These are phyloP conservation scores for Cisticola juncidis DNA, from an alignment of 2,113 vertebrate species.

Conservation along the genomic window DNA sequence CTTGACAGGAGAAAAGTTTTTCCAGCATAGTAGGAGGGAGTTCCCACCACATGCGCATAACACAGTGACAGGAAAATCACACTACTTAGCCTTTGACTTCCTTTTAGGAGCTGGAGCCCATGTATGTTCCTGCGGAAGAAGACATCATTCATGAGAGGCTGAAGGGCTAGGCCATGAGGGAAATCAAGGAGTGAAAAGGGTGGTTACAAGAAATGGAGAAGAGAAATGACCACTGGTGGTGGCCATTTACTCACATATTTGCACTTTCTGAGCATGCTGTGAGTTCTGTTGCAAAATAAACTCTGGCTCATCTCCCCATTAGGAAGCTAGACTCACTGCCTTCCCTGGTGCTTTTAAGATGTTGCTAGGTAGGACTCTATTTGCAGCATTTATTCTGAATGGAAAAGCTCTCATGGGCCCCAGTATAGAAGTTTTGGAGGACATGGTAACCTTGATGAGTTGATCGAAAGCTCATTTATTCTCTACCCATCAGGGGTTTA, in stretches of 20 bases:
- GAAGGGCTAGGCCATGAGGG: not conserved
- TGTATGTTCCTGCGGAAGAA: not conserved
- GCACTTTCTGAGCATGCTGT: not conserved
- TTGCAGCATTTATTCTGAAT: not conserved
- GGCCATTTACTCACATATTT: not conserved
- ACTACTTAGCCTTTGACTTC: not conserved
- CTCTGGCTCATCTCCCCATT: not conserved
- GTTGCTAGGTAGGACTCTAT: not conserved
- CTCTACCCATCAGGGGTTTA: not conserved
- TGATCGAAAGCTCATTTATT: constrained; percentile 25
- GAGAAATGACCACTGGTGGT: not conserved
- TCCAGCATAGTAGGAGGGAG: not conserved
- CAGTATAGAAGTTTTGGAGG: not conserved
- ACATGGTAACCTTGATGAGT: not conserved
- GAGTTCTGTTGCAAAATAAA: not conserved
- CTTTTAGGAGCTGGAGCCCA: not conserved
- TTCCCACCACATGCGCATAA: not conserved
- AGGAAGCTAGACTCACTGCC: not conserved
- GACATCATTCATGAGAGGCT: not conserved
- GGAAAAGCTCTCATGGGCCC: not conserved
- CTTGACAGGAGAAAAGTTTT: not conserved
- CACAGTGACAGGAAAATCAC: not conserved
- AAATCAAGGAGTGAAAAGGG: not conserved
- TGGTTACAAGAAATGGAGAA: not conserved
- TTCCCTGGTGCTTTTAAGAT: not conserved